phyloP scores from a whole-genome alignment of 2,888 invertebrate genomes.

The Athalia cordata region DNA sequence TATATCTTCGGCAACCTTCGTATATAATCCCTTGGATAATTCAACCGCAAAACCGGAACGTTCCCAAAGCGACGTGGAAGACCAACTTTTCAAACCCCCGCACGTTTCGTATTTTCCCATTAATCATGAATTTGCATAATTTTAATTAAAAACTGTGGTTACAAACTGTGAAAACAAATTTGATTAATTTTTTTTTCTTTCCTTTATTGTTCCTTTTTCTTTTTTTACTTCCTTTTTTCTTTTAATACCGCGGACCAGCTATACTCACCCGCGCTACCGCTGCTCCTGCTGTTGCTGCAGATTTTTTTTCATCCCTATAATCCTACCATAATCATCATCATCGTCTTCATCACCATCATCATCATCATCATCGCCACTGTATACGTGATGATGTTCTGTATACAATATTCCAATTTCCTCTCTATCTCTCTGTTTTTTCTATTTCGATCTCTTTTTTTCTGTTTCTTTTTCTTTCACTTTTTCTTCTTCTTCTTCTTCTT shows the following conservation, averaged over 20 bases:
- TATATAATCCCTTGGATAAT: not conserved
- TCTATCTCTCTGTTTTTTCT: not conserved
- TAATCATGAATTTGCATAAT: conserved; percentile 60
- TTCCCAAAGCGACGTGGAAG: conserved; percentile 9
- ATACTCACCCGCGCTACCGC: not conserved
- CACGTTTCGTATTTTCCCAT: conserved; percentile 43
- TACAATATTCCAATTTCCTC: too few species aligned
- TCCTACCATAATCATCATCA: too few species aligned
- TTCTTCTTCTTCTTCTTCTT: not conserved
- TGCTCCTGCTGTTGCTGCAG: too few species aligned
- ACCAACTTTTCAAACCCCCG: not conserved
- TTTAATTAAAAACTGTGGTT: conserved; percentile 60
- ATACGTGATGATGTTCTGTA: too few species aligned
- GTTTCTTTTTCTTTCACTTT: not conserved
- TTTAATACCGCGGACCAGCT: not conserved
- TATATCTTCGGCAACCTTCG: not conserved
- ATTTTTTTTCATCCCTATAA: too few species aligned
- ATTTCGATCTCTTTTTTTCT: not conserved
- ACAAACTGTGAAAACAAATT: conserved; percentile 52
- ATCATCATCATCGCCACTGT: too few species aligned
- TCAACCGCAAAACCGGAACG: conserved; percentile 21
- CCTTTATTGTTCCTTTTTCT: not conserved
- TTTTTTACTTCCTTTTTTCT: not conserved
- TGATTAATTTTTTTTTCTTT: conserved; percentile 57
- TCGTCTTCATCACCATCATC: too few species aligned